Conservation (phyloP, 1,140 invertebrate genomes). For the Thaumatotibia leucotreta region DNA sequence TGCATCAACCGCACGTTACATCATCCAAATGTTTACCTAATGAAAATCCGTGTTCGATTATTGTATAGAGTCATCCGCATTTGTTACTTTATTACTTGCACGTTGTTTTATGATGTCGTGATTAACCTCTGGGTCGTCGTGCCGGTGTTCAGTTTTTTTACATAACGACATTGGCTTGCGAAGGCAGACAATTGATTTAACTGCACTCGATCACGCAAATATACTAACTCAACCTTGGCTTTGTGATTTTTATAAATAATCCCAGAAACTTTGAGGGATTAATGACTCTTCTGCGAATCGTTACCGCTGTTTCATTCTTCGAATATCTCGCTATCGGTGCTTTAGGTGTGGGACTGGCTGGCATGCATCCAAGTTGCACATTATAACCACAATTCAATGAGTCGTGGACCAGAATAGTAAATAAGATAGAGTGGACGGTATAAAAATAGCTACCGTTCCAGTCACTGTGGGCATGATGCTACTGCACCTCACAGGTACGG, state of each 20-base stretch:
- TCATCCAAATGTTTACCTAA: neutral
- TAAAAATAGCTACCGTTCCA: conserved; percentile 73
- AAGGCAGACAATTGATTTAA: neutral
- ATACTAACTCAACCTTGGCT: conserved; percentile 42
- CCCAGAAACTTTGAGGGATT: conserved; percentile 32
- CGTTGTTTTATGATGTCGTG: neutral
- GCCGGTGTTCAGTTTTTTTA: neutral
- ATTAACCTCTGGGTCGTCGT: neutral
- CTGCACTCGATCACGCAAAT: neutral
- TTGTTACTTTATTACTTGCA: neutral
- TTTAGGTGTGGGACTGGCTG: conserved; percentile 56
- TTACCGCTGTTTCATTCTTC: conserved; percentile 57
- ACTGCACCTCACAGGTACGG: conserved; percentile 67
- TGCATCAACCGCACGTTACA: neutral
- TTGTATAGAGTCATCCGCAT: neutral
- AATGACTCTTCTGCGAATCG: conserved; percentile 47
- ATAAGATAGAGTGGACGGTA: conserved; percentile 70
- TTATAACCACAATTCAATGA: conserved; percentile 77
- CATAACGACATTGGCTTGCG: neutral
- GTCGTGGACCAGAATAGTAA: conserved; percentile 74
- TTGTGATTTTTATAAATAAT: conserved; percentile 32
- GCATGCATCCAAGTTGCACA: conserved; percentile 72
- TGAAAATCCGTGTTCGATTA: neutral
- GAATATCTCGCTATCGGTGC: conserved; percentile 68
- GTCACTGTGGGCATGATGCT: conserved; percentile 52